A percentile compares a stretch with the other conserved stretches of the same genome.
Evolutionary conservation across 2,888 invertebrate genomes (phyloP).

Genomic region (Nemurella pictetii): DNA sequence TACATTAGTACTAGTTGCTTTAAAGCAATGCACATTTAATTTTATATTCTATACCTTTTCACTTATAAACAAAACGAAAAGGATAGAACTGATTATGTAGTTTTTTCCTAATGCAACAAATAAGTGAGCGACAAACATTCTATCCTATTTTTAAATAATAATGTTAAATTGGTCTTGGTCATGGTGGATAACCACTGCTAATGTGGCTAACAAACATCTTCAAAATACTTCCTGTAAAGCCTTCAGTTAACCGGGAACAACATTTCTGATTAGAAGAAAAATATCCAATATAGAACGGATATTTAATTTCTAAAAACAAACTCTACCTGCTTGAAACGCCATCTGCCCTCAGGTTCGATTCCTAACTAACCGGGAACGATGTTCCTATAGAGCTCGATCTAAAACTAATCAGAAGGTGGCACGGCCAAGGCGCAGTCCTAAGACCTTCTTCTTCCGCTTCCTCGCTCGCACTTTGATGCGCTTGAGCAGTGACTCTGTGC

Average conservation of each 20-base stretch:
- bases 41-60: background rate
- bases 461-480: constrained; percentile 64
- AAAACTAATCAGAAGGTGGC: constrained; percentile 62
- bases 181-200: no score
- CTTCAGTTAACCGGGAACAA: background rate
- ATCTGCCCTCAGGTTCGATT: no score
- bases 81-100: background rate
- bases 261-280: no score
- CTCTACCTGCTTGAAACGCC: no score
- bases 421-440: constrained; percentile 70
- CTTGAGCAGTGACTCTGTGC: constrained; percentile 64
- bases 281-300: no score
- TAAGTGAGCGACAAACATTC: no score
- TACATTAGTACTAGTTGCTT: background rate
- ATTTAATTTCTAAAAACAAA: no score
- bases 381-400: background rate
- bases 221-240: background rate
- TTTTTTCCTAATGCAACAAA: no score
- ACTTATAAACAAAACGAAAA: background rate
- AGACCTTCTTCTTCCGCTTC: constrained; percentile 66
- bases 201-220: background rate
- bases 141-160: no score
- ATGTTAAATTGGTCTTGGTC: no score
- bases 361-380: no score
- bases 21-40: background rate